Percentiles rank a stretch among this genome's conserved stretches.
These are phyloP conservation scores for Hycleus phaleratus DNA, from an alignment of 1,140 invertebrate species.

Conservation along the genomic window DNA sequence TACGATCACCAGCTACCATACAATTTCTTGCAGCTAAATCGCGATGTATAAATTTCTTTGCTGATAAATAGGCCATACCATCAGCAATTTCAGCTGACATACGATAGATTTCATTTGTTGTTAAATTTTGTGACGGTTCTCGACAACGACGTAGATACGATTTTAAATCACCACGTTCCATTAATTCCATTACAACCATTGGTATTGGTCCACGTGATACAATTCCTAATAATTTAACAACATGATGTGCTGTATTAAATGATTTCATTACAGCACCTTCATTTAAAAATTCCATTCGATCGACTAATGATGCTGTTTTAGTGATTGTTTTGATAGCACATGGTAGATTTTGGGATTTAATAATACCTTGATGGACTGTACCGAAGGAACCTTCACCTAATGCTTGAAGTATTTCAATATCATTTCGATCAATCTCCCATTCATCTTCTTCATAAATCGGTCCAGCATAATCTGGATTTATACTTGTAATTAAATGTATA, in stretches of 20 bases:
- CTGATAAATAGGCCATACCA: constrained; percentile 69
- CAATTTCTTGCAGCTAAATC: constrained; percentile 75
- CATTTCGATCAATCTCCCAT: constrained; percentile 86
- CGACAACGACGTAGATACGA: constrained; percentile 49
- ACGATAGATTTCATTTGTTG: constrained; percentile 41
- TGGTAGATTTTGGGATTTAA: constrained; percentile 44
- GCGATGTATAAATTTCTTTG: constrained; percentile 66
- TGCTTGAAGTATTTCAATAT: constrained; percentile 67
- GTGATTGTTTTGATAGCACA: constrained; percentile 95
- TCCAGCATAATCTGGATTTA: constrained; percentile 73
- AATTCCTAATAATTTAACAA: constrained; percentile 64
- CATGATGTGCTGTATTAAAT: constrained; percentile 55
- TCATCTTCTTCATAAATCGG: constrained; percentile 80
- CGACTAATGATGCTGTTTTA: constrained; percentile 70
- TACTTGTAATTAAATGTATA: constrained; percentile 60
- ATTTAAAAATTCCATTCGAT: constrained; percentile 84
- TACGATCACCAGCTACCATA: constrained; percentile 60
- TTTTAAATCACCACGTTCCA: constrained; percentile 66
- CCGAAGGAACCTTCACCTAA: constrained; percentile 94
- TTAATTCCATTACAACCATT: constrained; percentile 69
- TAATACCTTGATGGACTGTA: constrained; percentile 52
- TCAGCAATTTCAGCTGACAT: constrained; percentile 75
- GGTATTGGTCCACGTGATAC: constrained; percentile 58
- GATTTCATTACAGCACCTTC: constrained; percentile 95
- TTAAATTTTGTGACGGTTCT: constrained; percentile 30